A percentile compares a stretch with the other conserved stretches of the same genome.
Evolutionary conservation across 2,888 invertebrate species (phyloP).

Genomic region (Tachystola acroxantha): DNA sequence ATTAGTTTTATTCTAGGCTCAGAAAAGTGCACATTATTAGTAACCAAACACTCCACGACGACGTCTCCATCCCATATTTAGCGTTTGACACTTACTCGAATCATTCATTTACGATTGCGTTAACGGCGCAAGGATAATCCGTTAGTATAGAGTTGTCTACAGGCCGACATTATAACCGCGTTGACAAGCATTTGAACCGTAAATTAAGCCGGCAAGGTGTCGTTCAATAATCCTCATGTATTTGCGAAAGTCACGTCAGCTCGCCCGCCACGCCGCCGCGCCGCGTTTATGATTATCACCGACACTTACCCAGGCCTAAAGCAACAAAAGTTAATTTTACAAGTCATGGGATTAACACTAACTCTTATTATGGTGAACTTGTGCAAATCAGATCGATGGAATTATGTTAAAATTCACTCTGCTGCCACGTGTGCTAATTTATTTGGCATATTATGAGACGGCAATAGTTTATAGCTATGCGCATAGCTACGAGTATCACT

Average conservation of each 20-base stretch:
- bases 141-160: conserved; percentile 52
- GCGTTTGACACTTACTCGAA: too few species aligned
- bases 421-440: not conserved
- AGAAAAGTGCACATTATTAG: too few species aligned
- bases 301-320: conserved; percentile 40
- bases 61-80: too few species aligned
- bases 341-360: conserved; percentile 54
- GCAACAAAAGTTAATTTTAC: conserved; percentile 62
- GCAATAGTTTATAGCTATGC: too few species aligned
- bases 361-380: conserved; percentile 25
- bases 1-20: too few species aligned
- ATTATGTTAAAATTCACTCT: not conserved
- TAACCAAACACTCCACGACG: too few species aligned
- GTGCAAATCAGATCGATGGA: conserved; percentile 21
- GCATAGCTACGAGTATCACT: too few species aligned
- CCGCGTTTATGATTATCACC: conserved; percentile 37
- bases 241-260: conserved; percentile 50
- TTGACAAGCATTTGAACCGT: conserved; percentile 61
- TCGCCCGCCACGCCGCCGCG: conserved; percentile 38
- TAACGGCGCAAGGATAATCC: conserved; percentile 51
- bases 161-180: conserved; percentile 47
- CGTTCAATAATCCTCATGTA: conserved; percentile 50
- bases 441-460: too few species aligned
- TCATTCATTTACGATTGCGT: conserved; percentile 28
- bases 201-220: conserved; percentile 60